Percentiles rank a stretch among this genome's conserved stretches.
Evolutionary conservation across 2,888 invertebrate species (phyloP).

Genomic region (Harpalus rubripes): DNA sequence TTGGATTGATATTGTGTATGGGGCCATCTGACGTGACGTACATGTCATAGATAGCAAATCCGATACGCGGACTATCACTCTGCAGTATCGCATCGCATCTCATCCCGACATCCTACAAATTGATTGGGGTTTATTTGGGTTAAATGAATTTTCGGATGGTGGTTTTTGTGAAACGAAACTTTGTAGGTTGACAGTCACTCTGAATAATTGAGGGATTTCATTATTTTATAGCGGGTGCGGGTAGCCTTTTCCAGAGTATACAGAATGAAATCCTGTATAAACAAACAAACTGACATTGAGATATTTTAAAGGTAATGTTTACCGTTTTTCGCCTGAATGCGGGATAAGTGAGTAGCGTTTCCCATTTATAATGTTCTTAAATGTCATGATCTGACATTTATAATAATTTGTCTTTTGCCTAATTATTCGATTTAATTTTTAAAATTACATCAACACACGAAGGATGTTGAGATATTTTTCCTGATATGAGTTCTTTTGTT

Average conservation of each 20-base stretch:
- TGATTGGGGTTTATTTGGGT: slow-evolving; percentile 46
- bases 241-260: not conserved
- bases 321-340: slow-evolving; percentile 40
- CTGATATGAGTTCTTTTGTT: no score
- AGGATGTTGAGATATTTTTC: not conserved
- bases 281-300: slow-evolving; percentile 35
- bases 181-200: slow-evolving; percentile 22
- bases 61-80: slow-evolving; percentile 6
- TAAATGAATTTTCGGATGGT: slow-evolving; percentile 34
- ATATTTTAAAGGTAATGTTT: slow-evolving; percentile 44
- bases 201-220: slow-evolving; percentile 46
- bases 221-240: slow-evolving; percentile 27
- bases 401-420: slow-evolving; percentile 28
- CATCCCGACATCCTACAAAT: not conserved
- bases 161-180: slow-evolving; percentile 35
- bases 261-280: slow-evolving; percentile 38
- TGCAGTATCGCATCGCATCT: not conserved
- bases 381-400: slow-evolving; percentile 40
- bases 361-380: slow-evolving; percentile 20
- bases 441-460: not conserved
- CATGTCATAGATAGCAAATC: no score
- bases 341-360: slow-evolving; percentile 23
- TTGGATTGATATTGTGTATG: no score
- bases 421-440: slow-evolving; percentile 14
- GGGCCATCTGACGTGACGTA: no score